Evolutionary conservation across 1,140 invertebrate species (phyloP), one percentile per base, ranked within the genome.

Genomic region (Apocrypta bakeri): DNA sequence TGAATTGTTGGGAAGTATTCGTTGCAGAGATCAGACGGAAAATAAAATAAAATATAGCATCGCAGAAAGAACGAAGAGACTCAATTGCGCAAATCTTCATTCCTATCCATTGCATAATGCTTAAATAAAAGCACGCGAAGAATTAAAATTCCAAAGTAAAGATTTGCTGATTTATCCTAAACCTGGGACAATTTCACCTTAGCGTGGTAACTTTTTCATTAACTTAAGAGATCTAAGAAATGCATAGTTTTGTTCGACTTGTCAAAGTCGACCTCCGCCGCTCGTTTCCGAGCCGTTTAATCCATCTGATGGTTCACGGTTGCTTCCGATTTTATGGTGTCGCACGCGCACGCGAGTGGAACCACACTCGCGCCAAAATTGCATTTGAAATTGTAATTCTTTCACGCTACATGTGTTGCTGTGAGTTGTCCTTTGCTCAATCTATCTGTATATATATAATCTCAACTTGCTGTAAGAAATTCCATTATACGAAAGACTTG

Each of bases 311-410:
- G 87, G 84, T 25, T 25, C 24, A 40, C 24, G 29, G 31, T 71
- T 17, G 17, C 27, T 33, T 29, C 37, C 83, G 81, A 88, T 87
- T 90, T 89, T 88, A 90, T 84, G 85, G 84, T 86, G 86, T 86
- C 84, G 85, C 76, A 27, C 81, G 12, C n/a, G n/a, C n/a, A n/a
- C n/a, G n/a, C n/a, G n/a, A n/a, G n/a, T n/a, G 42, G 42, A 40
- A 69, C 63, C 79, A 72, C 42, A 27, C 63, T 8, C 29, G 25
- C 1, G 17, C 29, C 66, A 81, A 42, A 86, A 90, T 90, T 90
- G 86, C 89, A 90, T 90, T 90, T 90, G 87, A 89, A 90, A 90
- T 89, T 89, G 85, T 90, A 89, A 90, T 90, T 69, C 42, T 14
- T 68, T 66, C 2, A 12, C 48, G 48, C 21, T 69, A 48, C 74